Percentiles rank a stretch among this genome's conserved stretches.
phyloP scores from a whole-genome alignment of 2,797 vertebrate species.

The Lagocephalus sceleratus region DNA sequence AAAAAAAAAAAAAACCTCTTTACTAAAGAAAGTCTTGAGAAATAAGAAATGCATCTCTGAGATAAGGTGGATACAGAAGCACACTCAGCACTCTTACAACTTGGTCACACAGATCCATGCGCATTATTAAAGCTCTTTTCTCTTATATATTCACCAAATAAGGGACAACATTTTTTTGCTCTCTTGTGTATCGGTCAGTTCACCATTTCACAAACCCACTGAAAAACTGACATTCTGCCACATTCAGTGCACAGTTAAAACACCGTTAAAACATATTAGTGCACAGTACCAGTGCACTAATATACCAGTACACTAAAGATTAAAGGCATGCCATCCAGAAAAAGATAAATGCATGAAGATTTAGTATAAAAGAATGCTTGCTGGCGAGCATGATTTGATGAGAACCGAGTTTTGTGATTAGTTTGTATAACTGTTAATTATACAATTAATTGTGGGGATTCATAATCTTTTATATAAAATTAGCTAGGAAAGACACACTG shows the following conservation, averaged over 20 bases:
- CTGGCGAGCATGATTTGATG: not conserved
- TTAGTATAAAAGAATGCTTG: constrained; percentile 14
- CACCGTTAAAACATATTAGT: too few species aligned
- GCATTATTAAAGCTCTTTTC: too few species aligned
- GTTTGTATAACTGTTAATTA: not conserved
- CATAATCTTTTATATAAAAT: not conserved
- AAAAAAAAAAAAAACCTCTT: constrained; percentile 21
- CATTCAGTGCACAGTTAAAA: too few species aligned
- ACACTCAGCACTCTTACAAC: not conserved
- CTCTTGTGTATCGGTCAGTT: too few species aligned
- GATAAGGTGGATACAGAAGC: too few species aligned
- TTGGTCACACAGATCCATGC: not conserved
- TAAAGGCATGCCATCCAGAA: constrained; percentile 45
- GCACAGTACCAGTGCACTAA: too few species aligned
- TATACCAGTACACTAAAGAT: constrained; percentile 14
- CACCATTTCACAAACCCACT: too few species aligned
- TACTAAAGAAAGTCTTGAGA: constrained; percentile 9
- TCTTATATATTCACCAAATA: too few species aligned
- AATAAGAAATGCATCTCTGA: too few species aligned
- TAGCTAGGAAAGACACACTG: not conserved
- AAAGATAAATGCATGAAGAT: constrained; percentile 15
- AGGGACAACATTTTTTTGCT: constrained; percentile 7
- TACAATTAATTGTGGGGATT: not conserved
- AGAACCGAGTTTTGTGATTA: not conserved
- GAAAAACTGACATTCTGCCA: too few species aligned